A percentile compares a stretch with the other conserved stretches of the same genome.
phyloP scores from a whole-genome alignment of 2,888 invertebrate genomes.

The Cenopis cana region DNA sequence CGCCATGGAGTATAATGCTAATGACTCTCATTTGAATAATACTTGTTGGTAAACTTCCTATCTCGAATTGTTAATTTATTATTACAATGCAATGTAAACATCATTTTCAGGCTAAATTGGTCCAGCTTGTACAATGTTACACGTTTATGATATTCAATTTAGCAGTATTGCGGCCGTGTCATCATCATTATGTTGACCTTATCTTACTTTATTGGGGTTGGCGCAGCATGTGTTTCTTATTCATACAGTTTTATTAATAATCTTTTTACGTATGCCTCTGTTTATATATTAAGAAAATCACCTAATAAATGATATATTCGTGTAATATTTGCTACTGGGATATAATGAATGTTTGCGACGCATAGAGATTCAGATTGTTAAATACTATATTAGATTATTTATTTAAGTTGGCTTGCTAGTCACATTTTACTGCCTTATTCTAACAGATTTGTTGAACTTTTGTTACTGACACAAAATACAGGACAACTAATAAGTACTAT shows the following conservation, averaged over 20 bases:
- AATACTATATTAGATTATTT: too few relatives aligned
- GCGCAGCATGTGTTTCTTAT: slow-evolving; percentile 12
- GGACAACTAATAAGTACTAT: background rate
- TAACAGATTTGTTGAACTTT: background rate
- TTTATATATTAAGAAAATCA: too few relatives aligned
- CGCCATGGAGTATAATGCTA: slow-evolving; percentile 2
- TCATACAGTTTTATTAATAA: background rate
- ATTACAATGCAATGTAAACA: background rate
- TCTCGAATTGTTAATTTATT: slow-evolving; percentile 22
- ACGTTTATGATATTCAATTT: slow-evolving; percentile 15
- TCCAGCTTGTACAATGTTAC: slow-evolving; percentile 18
- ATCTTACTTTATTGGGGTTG: background rate
- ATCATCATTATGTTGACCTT: slow-evolving; percentile 9
- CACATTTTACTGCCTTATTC: too few relatives aligned
- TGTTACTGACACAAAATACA: background rate
- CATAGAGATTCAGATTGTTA: too few relatives aligned
- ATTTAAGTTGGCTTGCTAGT: too few relatives aligned
- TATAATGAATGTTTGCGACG: too few relatives aligned
- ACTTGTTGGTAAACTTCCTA: slow-evolving; percentile 22
- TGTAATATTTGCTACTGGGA: background rate
- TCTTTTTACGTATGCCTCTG: background rate
- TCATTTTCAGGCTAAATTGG: slow-evolving; percentile 10
- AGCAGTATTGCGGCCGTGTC: slow-evolving; percentile 6
- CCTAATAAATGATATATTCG: too few relatives aligned
- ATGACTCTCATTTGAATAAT: slow-evolving; percentile 26